Base-by-base conservation (phyloP, 2,113 vertebrate genomes). In the Neopipo cinnamomea region DNA sequence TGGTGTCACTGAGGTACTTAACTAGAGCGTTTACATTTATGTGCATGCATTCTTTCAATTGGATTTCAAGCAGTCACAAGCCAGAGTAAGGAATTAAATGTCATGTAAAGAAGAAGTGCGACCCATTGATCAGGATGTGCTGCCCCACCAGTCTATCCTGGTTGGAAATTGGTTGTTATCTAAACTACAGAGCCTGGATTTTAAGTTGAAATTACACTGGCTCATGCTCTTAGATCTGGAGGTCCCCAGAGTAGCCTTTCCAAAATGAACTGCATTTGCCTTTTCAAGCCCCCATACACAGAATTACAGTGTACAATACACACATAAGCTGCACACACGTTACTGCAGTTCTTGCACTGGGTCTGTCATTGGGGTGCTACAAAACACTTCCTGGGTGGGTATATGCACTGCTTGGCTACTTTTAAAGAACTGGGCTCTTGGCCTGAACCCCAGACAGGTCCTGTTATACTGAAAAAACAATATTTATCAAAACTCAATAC, bases 21-120 rank as follows among this genome's bases (percentile, higher is more conserved):
- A 65, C 21, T 88, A 1, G 0, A 66, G 30, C 0, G 0, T 75
- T 92, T 37, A 37, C 5, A 0, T 74, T 74, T 59, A 74, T 74
- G 67, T 0, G 12, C 58, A 20, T 46, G 19, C 0, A 0, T 67
- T 90, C 5, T 70, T 88, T 93, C 70, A 31, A 8, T 39, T 61
- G 72, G 46, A 52, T 90, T 91, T 94, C 75, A 65, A 70, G 77
- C 52, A 82, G 39, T 46, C 70, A 42, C 4, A 52, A 79, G 41
- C 65, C 0, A 2, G 30, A 75, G 41, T 76, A 88, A 85, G 66
- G 63, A 85, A 88, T 89, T 87, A 65, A 65, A 84, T 70, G 41
- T 68, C 67, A 65, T 15, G 31, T 70, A 79, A 82, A 89, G 66
- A 95, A 82, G 70, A 96, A 87, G 53, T 77, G 62, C 37, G 37